A percentile compares a stretch with the other conserved stretches of the same genome.
Evolutionary conservation across 2,888 invertebrate species (phyloP).

Genomic region (Mactromeris polynyma): DNA sequence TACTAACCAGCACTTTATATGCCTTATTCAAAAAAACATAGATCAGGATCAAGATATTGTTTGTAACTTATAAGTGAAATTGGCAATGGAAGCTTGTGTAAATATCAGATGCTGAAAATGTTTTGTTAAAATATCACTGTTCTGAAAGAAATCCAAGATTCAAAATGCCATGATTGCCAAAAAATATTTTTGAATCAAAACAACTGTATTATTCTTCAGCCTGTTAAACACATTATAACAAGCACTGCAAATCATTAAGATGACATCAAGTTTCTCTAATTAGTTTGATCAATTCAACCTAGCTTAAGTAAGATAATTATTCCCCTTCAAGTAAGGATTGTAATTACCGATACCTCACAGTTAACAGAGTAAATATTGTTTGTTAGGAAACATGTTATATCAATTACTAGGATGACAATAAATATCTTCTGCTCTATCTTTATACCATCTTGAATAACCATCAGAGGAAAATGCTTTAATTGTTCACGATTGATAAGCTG

Average conservation of each 20-base stretch:
- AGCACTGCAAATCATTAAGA: neutral
- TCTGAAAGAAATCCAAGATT: neutral
- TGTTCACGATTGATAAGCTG: neutral
- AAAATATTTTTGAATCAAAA: too few species aligned
- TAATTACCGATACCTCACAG: neutral
- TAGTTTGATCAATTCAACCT: neutral
- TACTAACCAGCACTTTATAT: too few species aligned
- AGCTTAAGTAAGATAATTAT: neutral
- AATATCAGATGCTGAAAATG: too few species aligned
- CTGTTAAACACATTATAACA: too few species aligned
- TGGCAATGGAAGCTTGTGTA: too few species aligned
- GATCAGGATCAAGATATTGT: too few species aligned
- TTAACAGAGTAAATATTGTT: constrained; percentile 9
- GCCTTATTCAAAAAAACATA: too few species aligned
- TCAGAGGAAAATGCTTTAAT: constrained; percentile 5
- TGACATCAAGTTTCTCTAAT: neutral
- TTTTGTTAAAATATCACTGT: neutral
- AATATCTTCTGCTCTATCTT: neutral
- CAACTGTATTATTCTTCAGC: too few species aligned
- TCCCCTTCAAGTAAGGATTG: neutral
- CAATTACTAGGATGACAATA: constrained; percentile 5
- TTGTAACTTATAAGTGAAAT: too few species aligned
- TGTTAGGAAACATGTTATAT: neutral
- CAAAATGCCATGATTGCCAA: neutral
- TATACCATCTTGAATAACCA: neutral